Base-by-base conservation (phyloP, 2,797 vertebrate genomes). In the Poeciliopsis infans region DNA sequence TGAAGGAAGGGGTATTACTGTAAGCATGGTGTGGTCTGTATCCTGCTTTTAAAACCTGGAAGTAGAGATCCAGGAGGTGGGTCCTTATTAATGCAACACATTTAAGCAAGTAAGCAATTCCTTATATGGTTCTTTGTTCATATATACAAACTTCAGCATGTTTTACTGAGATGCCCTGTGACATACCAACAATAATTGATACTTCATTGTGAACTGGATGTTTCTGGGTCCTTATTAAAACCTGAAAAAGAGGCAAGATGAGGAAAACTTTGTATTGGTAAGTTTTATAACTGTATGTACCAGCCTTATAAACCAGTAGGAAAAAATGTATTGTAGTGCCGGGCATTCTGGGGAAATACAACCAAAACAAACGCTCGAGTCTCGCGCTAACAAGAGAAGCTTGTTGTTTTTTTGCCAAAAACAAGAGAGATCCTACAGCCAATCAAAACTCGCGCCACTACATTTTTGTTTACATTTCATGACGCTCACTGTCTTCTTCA, bases 1-100 rank as follows among this genome's bases (percentile, higher is more conserved):
- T 16, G 2, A 74, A 81, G 79, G 16, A 75, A 72, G 64, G 33
- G 86, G 82, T 71, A 78, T 77, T 25, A 86, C 80, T 79, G 88
- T 72, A 69, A 76, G 78, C 71, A 72, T 82, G 87, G 87, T 78
- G 84, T n/a, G 85, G 85, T 72, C 5, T 4, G 89, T 88, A 87
- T 91, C 91, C 90, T 88, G 85, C 88, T 83, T 90, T 86, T 82
- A 85, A 25, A 18, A 18, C 47, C 31, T 78, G 36, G 77, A 81
- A 82, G 79, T 78, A 66, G 53, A 45, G 33, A 49, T 84, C 61
- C 59, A 79, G 61, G 57, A 72, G 70, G 78, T 74, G 74, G n/a
- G n/a, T n/a, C 61, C 39, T 66, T 31, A 39, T 18, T 18, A 18
- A 66, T 28, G 72, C 47, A 80, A 77, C 64, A 78, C 61, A 36